phyloP scores from a whole-genome alignment of 2,113 vertebrate genomes.

The Camelus dromedarius region DNA sequence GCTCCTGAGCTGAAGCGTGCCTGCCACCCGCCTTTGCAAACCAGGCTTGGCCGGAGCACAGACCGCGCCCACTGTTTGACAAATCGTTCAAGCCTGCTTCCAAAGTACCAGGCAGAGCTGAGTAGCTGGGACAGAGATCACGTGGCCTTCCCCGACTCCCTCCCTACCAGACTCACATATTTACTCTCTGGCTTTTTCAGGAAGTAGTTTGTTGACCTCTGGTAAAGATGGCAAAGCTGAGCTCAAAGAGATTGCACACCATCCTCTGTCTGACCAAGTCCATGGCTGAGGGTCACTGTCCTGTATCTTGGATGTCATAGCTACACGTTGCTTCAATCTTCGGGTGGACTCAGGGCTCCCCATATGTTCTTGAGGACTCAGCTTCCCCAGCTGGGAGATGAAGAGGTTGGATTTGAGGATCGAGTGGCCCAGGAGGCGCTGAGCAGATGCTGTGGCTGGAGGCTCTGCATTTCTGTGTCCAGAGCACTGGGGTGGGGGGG shows the following conservation, averaged over 20 bases:
- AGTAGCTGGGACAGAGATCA: neutral
- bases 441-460: no score
- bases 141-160: no score
- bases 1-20: neutral
- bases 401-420: no score
- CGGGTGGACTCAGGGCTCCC: fast-evolving
- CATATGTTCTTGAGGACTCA: neutral
- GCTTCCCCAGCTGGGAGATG: neutral
- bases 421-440: no score
- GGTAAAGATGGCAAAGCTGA: neutral
- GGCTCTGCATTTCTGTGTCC: fast-evolving
- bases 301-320: fast-evolving
- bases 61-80: fast-evolving
- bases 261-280: fast-evolving
- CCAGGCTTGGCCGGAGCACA: fast-evolving
- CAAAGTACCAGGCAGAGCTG: fast-evolving
- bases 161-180: no score
- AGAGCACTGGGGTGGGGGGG: neutral
- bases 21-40: neutral
- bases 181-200: neutral
- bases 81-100: fast-evolving
- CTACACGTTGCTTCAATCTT: fast-evolving
- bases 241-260: neutral
- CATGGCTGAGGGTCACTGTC: fast-evolving
- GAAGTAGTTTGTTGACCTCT: neutral